Base-by-base conservation (phyloP, 1,140 invertebrate species). In the Geopemphigus sp. region DNA sequence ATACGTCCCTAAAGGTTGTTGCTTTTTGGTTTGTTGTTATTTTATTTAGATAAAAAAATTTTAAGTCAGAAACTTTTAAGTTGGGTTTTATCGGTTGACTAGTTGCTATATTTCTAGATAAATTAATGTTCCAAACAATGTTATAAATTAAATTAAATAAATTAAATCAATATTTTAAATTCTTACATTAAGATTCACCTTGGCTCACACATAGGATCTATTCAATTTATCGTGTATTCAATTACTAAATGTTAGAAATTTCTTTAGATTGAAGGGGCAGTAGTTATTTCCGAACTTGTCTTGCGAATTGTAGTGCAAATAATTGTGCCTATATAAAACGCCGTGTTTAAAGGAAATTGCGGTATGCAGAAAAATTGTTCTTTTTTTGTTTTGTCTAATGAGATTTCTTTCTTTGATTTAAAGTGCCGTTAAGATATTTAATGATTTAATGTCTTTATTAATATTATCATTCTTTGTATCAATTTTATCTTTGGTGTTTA, bases 321-420 rank as follows among this genome's bases (percentile, higher is more conserved):
- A 22, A 19, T 56, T 45, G 57, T 78, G 74, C 74, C 74, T 78
- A 78, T 78, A 78, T n/a, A 61, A 29, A 61, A 47, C 74, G 74
- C 74, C 74, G 57, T 78, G 15, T 72, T 1, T 8, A 6, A 22
- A 45, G 8, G 14, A 53, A 70, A 70, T 19, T 26, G 14, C 22
- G 19, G 47, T n/a, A n/a, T 70, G 39, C 22, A 45, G 26, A n/a
- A 70, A 15, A 24, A 66, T 5, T 4, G 3, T 70, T 0, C 53
- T 53, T 29, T 29, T n/a, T 53, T 5, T n/a, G 0, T 11, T 19
- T 70, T 70, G 5, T 50, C 11, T 47, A 68, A 68, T 68, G 8
- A 2, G 19, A 15, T 29, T 26, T 22, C 24, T 14, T 63, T 63
- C 39, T 19, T 66, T 66, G 45, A 8, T 63, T n/a, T 32, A 19